Conservation (phyloP, 2,888 invertebrate genomes). For the Mesorhabditis belari region DNA sequence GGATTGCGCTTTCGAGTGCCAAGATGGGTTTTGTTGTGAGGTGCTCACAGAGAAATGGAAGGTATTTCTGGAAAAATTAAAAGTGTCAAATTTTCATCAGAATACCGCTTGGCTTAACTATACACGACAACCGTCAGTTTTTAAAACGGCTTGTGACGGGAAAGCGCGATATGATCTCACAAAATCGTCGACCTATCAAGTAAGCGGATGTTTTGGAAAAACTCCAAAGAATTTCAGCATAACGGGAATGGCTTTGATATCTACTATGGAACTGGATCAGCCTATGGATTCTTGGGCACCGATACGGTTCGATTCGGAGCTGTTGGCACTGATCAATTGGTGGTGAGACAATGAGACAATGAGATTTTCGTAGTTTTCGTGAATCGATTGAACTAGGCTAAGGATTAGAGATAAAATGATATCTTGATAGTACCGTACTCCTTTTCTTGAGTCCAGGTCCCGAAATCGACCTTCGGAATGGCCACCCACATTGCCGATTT, state of each 20-base stretch:
- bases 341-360: too few species aligned
- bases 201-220: neutral
- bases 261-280: slow-evolving; percentile 55
- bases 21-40: neutral
- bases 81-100: too few species aligned
- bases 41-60: neutral
- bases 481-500: slow-evolving; percentile 6
- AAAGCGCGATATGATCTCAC: neutral
- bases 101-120: neutral
- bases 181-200: neutral
- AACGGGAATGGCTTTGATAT: neutral
- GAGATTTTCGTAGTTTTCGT: too few species aligned
- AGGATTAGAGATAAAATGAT: too few species aligned
- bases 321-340: neutral
- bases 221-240: too few species aligned
- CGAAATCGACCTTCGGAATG: slow-evolving; percentile 15
- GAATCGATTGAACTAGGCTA: too few species aligned
- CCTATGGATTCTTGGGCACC: slow-evolving; percentile 56
- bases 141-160: neutral
- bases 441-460: too few species aligned
- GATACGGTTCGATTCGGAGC: slow-evolving; percentile 50
- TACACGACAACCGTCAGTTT: neutral
- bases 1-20: neutral
- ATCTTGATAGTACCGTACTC: too few species aligned
- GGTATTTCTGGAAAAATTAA: too few species aligned